Evolutionary conservation across 2,113 vertebrate species (phyloP), one percentile per base, ranked within the genome.

Genomic region (Turnix velox): DNA sequence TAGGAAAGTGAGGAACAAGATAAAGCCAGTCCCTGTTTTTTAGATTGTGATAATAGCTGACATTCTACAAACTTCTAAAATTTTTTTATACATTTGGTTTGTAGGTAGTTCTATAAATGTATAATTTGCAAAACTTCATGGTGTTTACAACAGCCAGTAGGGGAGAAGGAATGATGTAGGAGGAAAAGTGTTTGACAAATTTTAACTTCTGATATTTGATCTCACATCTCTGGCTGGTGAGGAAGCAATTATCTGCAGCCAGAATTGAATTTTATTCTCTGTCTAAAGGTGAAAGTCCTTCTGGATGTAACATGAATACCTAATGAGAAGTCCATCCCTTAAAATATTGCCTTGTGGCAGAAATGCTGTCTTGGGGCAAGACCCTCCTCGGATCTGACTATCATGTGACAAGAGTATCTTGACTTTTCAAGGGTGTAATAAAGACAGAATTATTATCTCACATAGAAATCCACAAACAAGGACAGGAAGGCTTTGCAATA

Each of bases 211-310:
- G 75, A 80, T 69, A 82, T 96, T 87, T 91, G 84, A 81, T 94
- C 40, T 69, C 35, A 39, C 10, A 23, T 63, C 79, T 88, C 74
- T 45, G 57, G 45, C 57, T 91, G 68, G 62, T 91, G 57, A 94
- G 63, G 74, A 92, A 92, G 80, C 66, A 90, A 97, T 97, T 97
- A 95, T 84, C 84, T 94, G 61, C 48, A 72, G 51, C 76, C 69
- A 78, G 87, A 94, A 93, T 16, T 52, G 76, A 83, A 95, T 86
- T 90, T 87, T 28, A n/a, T n/a, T 88, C 71, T 91, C 31, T 2
- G 33, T 61, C 48, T 87, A 78, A 91, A 94, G 91, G 62, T 45
- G 43, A 77, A 66, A 84, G 74, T 83, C 90, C 63, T 77, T 46
- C 55, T 59, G 59, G 58, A 59, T 39, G 54, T 59, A 17, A 85